Conservation (phyloP, 2,113 vertebrate genomes). For the Dinomys branickii region DNA sequence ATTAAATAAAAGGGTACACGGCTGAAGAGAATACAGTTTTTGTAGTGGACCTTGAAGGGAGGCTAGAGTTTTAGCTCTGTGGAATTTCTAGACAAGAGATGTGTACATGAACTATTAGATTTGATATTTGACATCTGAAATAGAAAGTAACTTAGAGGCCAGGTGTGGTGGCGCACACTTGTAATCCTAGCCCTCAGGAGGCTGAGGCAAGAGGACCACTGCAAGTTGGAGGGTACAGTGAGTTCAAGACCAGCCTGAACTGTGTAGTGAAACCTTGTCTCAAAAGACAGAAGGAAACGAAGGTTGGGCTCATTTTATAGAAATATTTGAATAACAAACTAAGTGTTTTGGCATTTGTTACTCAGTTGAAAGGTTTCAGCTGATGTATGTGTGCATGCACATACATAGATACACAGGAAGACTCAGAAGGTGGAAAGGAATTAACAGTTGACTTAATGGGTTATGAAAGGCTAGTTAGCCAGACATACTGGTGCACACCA, state of each 20-base stretch:
- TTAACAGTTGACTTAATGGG: neutral
- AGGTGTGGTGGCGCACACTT: neutral
- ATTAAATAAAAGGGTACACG: neutral
- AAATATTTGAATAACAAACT: conserved; percentile 10
- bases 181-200: neutral
- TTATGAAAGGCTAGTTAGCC: neutral
- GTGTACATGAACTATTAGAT: neutral
- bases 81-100: neutral
- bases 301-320: neutral
- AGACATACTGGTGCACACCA: neutral
- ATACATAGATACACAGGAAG: neutral
- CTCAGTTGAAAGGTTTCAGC: neutral
- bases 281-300: no score
- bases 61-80: neutral
- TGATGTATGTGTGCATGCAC: neutral
- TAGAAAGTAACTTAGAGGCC: neutral
- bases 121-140: neutral
- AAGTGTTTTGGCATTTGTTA: conserved; percentile 20
- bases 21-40: neutral
- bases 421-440: neutral
- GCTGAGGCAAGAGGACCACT: no score
- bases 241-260: neutral
- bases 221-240: neutral
- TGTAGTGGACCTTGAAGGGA: neutral
- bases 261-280: no score